Conservation (phyloP, 2,113 vertebrate species). For the Heterotilapia buettikoferi region DNA sequence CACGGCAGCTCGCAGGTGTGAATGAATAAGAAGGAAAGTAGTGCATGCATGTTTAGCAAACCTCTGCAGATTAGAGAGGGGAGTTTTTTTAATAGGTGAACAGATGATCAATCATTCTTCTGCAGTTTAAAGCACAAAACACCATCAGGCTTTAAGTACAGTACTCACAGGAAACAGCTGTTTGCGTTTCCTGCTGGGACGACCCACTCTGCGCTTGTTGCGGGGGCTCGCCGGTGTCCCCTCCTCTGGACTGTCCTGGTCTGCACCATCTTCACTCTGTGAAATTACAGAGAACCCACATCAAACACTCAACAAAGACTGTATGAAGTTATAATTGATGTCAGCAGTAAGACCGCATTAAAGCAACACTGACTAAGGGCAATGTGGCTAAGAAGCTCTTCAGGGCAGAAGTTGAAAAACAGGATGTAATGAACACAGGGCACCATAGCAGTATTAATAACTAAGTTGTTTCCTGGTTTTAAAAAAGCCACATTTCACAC, state of each 20-base stretch:
- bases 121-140: not conserved
- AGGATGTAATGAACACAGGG: not conserved
- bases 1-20: not conserved
- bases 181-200: constrained; percentile 87
- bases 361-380: not conserved
- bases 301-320: constrained; percentile 13
- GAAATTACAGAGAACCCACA: constrained; percentile 18
- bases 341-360: not conserved
- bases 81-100: not conserved
- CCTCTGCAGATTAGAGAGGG: not conserved
- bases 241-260: constrained; percentile 82
- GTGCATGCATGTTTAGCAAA: not conserved
- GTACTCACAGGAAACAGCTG: constrained; percentile 77
- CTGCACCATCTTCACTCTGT: constrained; percentile 80
- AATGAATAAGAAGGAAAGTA: not conserved
- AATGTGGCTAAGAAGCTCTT: not conserved
- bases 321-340: constrained; percentile 1
- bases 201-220: constrained; percentile 80
- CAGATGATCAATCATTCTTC: not conserved
- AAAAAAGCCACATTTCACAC: not conserved
- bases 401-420: not conserved
- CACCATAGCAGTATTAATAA: not conserved
- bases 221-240: constrained; percentile 79
- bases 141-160: constrained; percentile 9
- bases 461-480: not conserved